Base-by-base conservation (phyloP, 2,113 vertebrate species). In the Canis aureus region DNA sequence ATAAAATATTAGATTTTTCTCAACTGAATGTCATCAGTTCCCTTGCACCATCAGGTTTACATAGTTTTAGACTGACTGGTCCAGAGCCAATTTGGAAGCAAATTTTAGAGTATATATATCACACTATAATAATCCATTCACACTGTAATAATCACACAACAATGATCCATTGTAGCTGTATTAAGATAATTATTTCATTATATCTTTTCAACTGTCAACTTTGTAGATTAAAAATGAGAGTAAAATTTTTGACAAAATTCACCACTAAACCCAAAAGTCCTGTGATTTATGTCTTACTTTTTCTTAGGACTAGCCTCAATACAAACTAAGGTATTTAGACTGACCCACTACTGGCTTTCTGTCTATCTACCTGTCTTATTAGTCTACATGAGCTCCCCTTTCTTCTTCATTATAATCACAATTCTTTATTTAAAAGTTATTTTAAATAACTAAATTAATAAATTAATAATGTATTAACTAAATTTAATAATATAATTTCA, bases 11-110 rank as follows among this genome's bases (percentile, higher is more conserved):
- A 27, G 1, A 64, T 94, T 89, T 29, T 62, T 96, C 35, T 51
- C 27, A 85, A 79, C 8, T 78, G 0, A 1, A 27, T 62, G 2
- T 29, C 19, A 53, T 16, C 19, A 20, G 1, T 67, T 0, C 1
- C 1, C 25, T 38, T 79, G 13, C 2, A 51, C 4, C 12, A 64
- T 49, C 10, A 38, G 22, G 15, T 73, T 86, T 23, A 43, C 22
- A 64, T 8, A 59, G 12, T 13, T 55, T 81, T 53, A 51, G 8
- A 80, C 0, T 55, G 10, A 20, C 1, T 57, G 38, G 0, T 4
- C 4, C 13, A 76, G 4, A 49, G 27, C 10, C 23, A 86, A 20
- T 51, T n/a, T 32, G 4, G 19, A 73, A 85, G 8, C 29, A 38
- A 85, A 78, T 12, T 15, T 17, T n/a, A 67, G 11, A 81, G 1